These are phyloP conservation scores for Gryllus bimaculatus DNA, from an alignment of 1,140 invertebrate genomes.

Conservation along the genomic window DNA sequence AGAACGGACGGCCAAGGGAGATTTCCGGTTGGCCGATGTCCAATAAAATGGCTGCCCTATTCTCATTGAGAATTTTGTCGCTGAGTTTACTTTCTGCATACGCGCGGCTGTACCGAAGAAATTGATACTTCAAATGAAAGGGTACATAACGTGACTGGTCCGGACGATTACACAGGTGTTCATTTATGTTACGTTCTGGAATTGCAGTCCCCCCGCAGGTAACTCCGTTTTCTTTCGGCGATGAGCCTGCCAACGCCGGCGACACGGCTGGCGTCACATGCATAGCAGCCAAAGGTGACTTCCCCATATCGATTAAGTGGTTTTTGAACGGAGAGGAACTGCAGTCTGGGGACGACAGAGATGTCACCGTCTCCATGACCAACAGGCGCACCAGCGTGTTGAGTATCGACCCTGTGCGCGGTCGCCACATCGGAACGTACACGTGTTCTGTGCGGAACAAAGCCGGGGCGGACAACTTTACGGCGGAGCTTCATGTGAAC, in stretches of 20 bases:
- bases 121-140: no score
- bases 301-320: constrained; percentile 31
- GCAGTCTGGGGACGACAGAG: constrained; percentile 12
- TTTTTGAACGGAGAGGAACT: constrained; percentile 30
- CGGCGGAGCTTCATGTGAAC: constrained; percentile 42
- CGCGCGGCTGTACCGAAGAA: no score
- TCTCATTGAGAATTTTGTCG: no score
- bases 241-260: constrained; percentile 28
- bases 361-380: constrained; percentile 31
- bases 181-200: no score
- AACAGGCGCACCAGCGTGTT: constrained; percentile 37
- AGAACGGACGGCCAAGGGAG: no score
- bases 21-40: no score
- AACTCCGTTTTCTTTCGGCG: constrained; percentile 22
- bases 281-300: constrained; percentile 33
- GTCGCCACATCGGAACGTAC: constrained; percentile 67
- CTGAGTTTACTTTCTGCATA: no score
- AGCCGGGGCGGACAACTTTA: constrained; percentile 53
- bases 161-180: no score
- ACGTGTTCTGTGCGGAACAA: constrained; percentile 64
- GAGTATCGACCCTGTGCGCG: constrained; percentile 41
- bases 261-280: constrained; percentile 34
- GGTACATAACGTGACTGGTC: no score
- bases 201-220: constrained; percentile 23
- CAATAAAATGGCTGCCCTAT: no score